phyloP scores from a whole-genome alignment of 2,888 invertebrate species.

The Mamestra brassicae region DNA sequence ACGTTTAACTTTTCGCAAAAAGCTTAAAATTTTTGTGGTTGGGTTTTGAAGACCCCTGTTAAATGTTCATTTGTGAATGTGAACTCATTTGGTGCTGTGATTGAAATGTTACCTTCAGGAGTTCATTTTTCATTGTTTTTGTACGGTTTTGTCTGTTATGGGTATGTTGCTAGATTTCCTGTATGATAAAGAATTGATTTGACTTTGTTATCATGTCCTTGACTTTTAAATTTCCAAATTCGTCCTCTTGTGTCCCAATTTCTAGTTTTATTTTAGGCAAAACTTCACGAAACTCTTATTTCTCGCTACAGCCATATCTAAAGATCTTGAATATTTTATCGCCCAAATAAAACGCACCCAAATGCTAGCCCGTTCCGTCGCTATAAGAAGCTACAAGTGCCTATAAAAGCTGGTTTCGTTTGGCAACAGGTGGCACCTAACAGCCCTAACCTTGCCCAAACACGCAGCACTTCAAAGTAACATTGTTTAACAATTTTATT shows the following conservation, averaged over 20 bases:
- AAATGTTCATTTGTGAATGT: slow-evolving; percentile 67
- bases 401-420: slow-evolving; percentile 54
- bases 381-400: slow-evolving; percentile 60
- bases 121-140: slow-evolving; percentile 52
- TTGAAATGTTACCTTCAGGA: slow-evolving; percentile 48
- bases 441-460: slow-evolving; percentile 52
- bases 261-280: background rate
- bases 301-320: background rate
- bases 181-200: background rate
- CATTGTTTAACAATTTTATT: slow-evolving; percentile 43
- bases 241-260: background rate
- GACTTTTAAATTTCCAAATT: background rate
- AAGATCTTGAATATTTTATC: slow-evolving; percentile 45
- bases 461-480: slow-evolving; percentile 56
- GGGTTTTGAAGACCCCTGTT: slow-evolving; percentile 57
- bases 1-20: slow-evolving; percentile 61
- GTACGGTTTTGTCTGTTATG: slow-evolving; percentile 41
- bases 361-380: slow-evolving; percentile 14
- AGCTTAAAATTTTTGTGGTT: slow-evolving; percentile 58
- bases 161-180: slow-evolving; percentile 47
- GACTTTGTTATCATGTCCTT: background rate
- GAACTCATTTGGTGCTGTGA: slow-evolving; percentile 62
- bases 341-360: slow-evolving; percentile 46
- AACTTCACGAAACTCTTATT: background rate
- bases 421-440: slow-evolving; percentile 63